Conservation (phyloP, 2,888 invertebrate species). For the Andrena marginata region DNA sequence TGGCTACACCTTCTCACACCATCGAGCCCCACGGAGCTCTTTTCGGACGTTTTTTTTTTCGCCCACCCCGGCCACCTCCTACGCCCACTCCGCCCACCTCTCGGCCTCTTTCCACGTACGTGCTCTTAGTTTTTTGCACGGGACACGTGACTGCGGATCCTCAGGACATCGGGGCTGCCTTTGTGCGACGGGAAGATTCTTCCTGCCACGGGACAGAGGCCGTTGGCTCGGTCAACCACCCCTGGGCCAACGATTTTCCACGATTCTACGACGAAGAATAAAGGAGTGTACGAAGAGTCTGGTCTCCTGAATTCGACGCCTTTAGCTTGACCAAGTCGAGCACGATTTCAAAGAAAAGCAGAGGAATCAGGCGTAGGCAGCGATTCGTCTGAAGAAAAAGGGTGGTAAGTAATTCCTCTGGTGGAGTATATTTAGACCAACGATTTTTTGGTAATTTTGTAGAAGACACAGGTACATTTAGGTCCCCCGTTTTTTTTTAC, state of each 20-base stretch:
- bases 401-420: too few relatives aligned
- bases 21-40: slow-evolving; percentile 64
- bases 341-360: neutral
- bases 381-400: too few relatives aligned
- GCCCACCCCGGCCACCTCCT: slow-evolving; percentile 45
- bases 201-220: slow-evolving; percentile 35
- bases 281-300: neutral
- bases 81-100: slow-evolving; percentile 45
- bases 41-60: slow-evolving; percentile 69
- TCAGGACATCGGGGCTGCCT: slow-evolving; percentile 65
- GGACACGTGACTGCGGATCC: slow-evolving; percentile 71
- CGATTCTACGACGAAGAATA: neutral
- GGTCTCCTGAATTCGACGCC: neutral
- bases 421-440: too few relatives aligned
- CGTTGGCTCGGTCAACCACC: slow-evolving; percentile 39
- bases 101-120: slow-evolving; percentile 66
- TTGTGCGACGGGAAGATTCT: slow-evolving; percentile 62
- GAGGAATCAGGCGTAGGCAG: neutral
- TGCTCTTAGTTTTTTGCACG: slow-evolving; percentile 67
- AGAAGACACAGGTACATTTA: too few relatives aligned
- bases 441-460: too few relatives aligned
- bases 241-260: slow-evolving; percentile 7
- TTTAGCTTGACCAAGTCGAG: neutral
- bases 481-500: neutral
- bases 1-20: slow-evolving; percentile 71